These are phyloP conservation scores for Acleris holmiana DNA, from an alignment of 2,888 invertebrate genomes.

Conservation along the genomic window DNA sequence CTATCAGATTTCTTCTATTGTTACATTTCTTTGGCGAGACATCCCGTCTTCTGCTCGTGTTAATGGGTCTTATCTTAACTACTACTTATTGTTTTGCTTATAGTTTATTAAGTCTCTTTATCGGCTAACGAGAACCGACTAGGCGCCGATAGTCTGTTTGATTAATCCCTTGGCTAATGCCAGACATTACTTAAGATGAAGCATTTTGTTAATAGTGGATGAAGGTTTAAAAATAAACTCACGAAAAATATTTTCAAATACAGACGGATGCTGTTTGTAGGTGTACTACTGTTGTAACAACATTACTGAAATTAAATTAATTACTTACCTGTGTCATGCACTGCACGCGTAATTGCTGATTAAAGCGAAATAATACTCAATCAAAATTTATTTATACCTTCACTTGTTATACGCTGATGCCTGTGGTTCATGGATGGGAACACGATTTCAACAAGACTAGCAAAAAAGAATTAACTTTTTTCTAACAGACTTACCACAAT, in stretches of 20 bases:
- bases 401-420: too few relatives aligned
- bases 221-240: not conserved
- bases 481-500: too few relatives aligned
- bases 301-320: too few relatives aligned
- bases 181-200: constrained; percentile 40
- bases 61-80: constrained; percentile 74
- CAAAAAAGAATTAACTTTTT: too few relatives aligned
- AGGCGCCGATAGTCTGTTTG: constrained; percentile 47
- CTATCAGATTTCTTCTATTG: not conserved
- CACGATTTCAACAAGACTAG: too few relatives aligned
- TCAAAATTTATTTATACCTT: too few relatives aligned
- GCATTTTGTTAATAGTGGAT: not conserved
- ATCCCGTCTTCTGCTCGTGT: constrained; percentile 68
- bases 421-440: too few relatives aligned
- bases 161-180: constrained; percentile 51
- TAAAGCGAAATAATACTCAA: too few relatives aligned
- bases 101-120: constrained; percentile 61
- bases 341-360: too few relatives aligned
- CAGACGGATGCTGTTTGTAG: not conserved
- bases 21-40: not conserved
- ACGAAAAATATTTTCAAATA: not conserved
- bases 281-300: too few relatives aligned
- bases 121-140: constrained; percentile 63
- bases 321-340: too few relatives aligned
- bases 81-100: constrained; percentile 68